Conservation (phyloP, 2,113 vertebrate species). For the Crotalus viridis region DNA sequence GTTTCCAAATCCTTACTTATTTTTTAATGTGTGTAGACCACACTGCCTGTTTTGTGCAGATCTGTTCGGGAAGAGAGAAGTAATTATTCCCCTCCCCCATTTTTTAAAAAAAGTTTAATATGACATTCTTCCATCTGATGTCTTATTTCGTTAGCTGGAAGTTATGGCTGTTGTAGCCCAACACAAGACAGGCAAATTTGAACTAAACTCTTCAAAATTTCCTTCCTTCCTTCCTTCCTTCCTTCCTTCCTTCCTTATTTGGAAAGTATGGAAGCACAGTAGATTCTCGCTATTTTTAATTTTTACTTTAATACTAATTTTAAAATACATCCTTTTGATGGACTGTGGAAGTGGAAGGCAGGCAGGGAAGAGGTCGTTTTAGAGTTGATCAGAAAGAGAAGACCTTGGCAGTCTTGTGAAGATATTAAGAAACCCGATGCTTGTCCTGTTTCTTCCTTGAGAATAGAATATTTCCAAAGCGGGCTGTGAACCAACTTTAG, state of each 20-base stretch:
- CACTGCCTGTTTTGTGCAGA: too few relatives aligned
- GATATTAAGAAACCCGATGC: background rate
- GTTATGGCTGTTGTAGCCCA: background rate
- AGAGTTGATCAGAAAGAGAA: background rate
- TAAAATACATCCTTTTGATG: background rate
- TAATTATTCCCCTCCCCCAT: too few relatives aligned
- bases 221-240: background rate
- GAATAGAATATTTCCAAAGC: background rate
- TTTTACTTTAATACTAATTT: background rate
- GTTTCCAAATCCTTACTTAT: background rate
- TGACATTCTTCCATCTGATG: background rate
- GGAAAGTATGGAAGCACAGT: background rate
- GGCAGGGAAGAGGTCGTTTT: background rate
- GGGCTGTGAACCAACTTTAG: background rate
- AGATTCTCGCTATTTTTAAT: background rate
- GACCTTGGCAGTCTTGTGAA: background rate
- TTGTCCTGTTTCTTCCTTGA: background rate
- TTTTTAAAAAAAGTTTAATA: background rate
- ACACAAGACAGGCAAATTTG: background rate
- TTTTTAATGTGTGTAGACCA: background rate
- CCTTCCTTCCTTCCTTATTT: background rate
- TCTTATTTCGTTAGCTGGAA: background rate
- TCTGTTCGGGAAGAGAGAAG: background rate
- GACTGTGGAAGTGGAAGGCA: background rate
- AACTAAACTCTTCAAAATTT: background rate